phyloP scores from a whole-genome alignment of 2,888 invertebrate species.

The Drosophila picticornis region DNA sequence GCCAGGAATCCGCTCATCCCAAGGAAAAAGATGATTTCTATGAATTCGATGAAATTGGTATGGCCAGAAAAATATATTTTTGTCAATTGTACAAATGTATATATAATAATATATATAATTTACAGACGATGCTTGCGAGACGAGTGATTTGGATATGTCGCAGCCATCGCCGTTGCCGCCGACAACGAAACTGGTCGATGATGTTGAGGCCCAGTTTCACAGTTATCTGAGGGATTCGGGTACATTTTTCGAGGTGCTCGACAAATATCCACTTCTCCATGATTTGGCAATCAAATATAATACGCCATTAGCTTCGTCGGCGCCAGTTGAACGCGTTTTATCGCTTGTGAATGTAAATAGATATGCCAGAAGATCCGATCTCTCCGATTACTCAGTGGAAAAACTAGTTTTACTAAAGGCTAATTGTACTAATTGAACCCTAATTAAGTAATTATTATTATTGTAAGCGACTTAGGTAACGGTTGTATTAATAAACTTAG shows the following conservation, averaged over 20 bases:
- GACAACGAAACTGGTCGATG: slow-evolving; percentile 29
- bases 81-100: neutral
- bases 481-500: neutral
- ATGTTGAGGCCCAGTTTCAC: slow-evolving; percentile 39
- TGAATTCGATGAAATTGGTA: slow-evolving; percentile 54
- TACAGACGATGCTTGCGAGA: slow-evolving; percentile 37
- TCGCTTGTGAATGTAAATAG: slow-evolving; percentile 14
- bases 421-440: slow-evolving; percentile 15
- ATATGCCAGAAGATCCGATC: slow-evolving; percentile 16
- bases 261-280: slow-evolving; percentile 44
- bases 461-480: neutral
- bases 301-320: slow-evolving; percentile 35
- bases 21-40: slow-evolving; percentile 49
- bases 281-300: slow-evolving; percentile 45
- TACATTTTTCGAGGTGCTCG: slow-evolving; percentile 42
- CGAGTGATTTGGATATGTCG: slow-evolving; percentile 39
- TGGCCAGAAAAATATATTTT: neutral
- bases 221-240: slow-evolving; percentile 36
- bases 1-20: neutral
- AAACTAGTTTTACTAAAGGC: slow-evolving; percentile 50
- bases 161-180: slow-evolving; percentile 31
- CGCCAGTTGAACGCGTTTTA: slow-evolving; percentile 24
- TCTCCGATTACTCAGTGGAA: slow-evolving; percentile 33
- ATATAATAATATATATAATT: neutral
- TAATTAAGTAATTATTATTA: neutral